Evolutionary conservation across 2,888 invertebrate species (phyloP), one percentile per base, ranked within the genome.

Genomic region (Stramonita haemastoma): DNA sequence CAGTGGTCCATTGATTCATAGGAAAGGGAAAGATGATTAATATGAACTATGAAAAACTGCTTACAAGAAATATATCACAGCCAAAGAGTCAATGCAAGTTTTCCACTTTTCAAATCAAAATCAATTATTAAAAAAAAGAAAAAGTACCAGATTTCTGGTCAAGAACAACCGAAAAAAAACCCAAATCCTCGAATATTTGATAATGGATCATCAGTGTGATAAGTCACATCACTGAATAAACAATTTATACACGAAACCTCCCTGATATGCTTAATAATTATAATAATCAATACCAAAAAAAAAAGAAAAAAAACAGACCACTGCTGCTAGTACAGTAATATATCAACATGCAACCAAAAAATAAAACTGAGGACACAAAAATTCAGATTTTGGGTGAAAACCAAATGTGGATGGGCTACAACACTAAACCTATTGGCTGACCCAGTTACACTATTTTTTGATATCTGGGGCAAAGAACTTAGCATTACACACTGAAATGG

Each of bases 61-160:
- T 73, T 1, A 73, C n/a, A n/a, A 73, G 73, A 73, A 73, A 26
- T 29, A 29, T 77, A 79, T 79, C 77, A 79, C 77, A 79, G 77
- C 34, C 32, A 79, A 32, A 79, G 15, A 32, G 77, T 79, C 32
- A 2, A 73, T 29, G 29, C 77, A 79, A 79, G 15, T 32, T 15
- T 32, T 19, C 13, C 77, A 79, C 13, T 32, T 26, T 73, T 73
- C 26, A 26, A 22, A 73, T 46, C 46, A 46, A 46, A 46, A 46
- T 46, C 46, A 46, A 46, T 46, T 46, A 46, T 46, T 46, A 46
- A 46, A 46, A 46, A 46, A 46, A 46, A 46, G 8, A 46, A 46
- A 46, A 46, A 8, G 46, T 8, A 46, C 46, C 46, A 46, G 46
- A 46, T 46, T 46, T 46, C 46, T 46, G 46, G 46, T 46, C 46